Percentiles rank a stretch among this genome's conserved stretches.
phyloP scores from a whole-genome alignment of 64 coral and sea anemone species.

The Pocillopora verrucosa region DNA sequence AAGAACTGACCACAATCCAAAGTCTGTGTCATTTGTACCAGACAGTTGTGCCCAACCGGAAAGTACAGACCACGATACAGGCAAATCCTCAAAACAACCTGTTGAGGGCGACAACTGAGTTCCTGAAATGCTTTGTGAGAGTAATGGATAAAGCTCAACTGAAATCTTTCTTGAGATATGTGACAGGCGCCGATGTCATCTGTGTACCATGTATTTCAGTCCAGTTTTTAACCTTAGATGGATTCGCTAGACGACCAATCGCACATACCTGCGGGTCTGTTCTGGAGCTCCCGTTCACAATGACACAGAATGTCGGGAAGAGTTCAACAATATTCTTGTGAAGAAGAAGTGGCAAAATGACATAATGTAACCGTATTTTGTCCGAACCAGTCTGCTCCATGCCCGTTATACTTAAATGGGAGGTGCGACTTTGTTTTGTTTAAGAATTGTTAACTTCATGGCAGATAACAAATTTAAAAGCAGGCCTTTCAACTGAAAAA shows the following conservation, averaged over 20 bases:
- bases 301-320: constrained; percentile 20
- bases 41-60: constrained; percentile 35
- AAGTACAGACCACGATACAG: constrained; percentile 42
- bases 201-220: constrained; percentile 20
- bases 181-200: constrained; percentile 46
- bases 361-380: background rate
- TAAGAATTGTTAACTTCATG: background rate
- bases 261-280: constrained; percentile 34
- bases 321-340: constrained; percentile 27
- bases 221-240: constrained; percentile 22
- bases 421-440: background rate
- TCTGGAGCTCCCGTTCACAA: constrained; percentile 28
- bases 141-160: constrained; percentile 53
- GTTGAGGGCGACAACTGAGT: constrained; percentile 33
- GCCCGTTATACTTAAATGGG: background rate
- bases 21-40: constrained; percentile 26
- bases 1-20: constrained; percentile 6
- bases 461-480: no score
- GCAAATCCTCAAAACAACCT: constrained; percentile 34
- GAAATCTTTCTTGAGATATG: constrained; percentile 36
- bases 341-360: constrained; percentile 20
- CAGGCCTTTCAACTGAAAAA: no score
- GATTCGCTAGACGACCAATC: constrained; percentile 34
- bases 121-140: constrained; percentile 53
- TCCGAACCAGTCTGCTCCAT: background rate